Evolutionary conservation across 2,888 invertebrate species (phyloP).

Genomic region (Coleophora deauratella): DNA sequence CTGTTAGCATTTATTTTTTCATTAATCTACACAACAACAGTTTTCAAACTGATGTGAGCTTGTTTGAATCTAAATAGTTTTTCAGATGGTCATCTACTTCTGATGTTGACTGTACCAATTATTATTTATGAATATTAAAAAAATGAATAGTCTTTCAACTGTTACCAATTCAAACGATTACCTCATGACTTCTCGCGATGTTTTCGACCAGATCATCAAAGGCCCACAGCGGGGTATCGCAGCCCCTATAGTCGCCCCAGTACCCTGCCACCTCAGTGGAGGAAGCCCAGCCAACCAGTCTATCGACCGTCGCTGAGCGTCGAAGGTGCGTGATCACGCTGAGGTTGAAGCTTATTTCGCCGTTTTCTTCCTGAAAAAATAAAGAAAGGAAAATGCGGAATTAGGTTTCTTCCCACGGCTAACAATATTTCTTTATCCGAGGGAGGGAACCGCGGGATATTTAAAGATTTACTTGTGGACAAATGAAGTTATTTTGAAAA

Average conservation of each 20-base stretch:
- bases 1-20: too few species aligned
- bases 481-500: too few species aligned
- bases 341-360: constrained; percentile 35
- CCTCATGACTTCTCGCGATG: constrained; percentile 68
- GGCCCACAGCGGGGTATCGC: constrained; percentile 83
- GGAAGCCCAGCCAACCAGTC: constrained; percentile 16
- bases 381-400: too few species aligned
- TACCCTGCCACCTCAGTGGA: constrained; percentile 74
- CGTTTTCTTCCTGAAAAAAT: constrained; percentile 13
- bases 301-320: neutral
- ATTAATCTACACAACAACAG: too few species aligned
- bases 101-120: too few species aligned
- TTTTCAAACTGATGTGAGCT: too few species aligned
- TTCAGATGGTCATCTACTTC: too few species aligned
- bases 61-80: too few species aligned
- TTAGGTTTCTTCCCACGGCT: neutral
- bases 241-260: constrained; percentile 87
- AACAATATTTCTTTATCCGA: neutral
- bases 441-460: neutral
- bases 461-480: too few species aligned
- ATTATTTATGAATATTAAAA: too few species aligned
- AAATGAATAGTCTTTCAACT: too few species aligned
- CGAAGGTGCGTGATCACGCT: neutral
- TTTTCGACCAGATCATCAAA: constrained; percentile 78
- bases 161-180: constrained; percentile 23